These are phyloP conservation scores for Smutsia temminckii DNA, from an alignment of 2,797 vertebrate species.

Conservation along the genomic window DNA sequence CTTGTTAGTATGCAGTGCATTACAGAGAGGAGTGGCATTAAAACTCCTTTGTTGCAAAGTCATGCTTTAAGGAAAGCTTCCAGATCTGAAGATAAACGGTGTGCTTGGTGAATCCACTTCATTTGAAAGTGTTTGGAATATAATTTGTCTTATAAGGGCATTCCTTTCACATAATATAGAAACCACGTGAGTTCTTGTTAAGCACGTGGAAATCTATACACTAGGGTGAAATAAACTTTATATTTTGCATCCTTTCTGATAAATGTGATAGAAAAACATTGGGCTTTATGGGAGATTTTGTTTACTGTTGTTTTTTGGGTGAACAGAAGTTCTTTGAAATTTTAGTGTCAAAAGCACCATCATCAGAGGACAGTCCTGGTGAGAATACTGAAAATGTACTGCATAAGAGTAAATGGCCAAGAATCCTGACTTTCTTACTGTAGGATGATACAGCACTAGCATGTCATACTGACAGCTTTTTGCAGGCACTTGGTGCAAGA, in stretches of 20 bases:
- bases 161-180: not conserved
- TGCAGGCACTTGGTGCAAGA: not conserved
- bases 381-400: not conserved
- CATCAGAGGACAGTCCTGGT: not conserved
- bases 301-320: not conserved
- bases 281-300: not conserved
- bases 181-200: slow-evolving; percentile 26
- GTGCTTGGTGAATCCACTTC: not conserved
- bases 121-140: not conserved
- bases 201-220: not conserved
- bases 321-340: not conserved
- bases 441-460: not conserved
- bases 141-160: not conserved
- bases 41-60: slow-evolving; percentile 39
- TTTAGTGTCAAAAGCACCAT: not conserved
- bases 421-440: not conserved
- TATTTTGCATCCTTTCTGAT: not conserved
- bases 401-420: not conserved
- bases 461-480: not conserved
- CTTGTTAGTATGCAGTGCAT: slow-evolving; percentile 31
- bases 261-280: slow-evolving; percentile 1
- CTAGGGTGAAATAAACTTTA: not conserved
- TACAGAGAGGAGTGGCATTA: slow-evolving; percentile 34
- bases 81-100: not conserved
- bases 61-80: slow-evolving; percentile 38